phyloP scores from a whole-genome alignment of 2,113 vertebrate species.

The Sebastes fasciatus region DNA sequence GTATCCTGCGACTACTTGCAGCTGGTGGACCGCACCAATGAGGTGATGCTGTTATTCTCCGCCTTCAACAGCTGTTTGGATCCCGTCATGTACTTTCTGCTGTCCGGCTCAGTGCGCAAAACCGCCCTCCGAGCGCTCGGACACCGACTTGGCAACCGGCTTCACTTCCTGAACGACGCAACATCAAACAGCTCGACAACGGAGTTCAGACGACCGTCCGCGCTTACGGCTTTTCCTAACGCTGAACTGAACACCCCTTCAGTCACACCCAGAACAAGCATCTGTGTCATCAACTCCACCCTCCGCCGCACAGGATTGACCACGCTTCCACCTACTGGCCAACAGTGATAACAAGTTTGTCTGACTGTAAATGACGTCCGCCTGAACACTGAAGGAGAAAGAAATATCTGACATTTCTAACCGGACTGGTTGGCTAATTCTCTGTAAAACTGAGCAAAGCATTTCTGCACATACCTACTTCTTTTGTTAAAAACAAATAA shows the following conservation, averaged over 20 bases:
- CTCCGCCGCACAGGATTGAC: background rate
- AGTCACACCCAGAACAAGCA: conserved; percentile 46
- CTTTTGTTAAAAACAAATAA: background rate
- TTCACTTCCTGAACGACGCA: conserved; percentile 63
- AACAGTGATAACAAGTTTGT: conserved; percentile 9
- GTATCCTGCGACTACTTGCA: conserved; percentile 62
- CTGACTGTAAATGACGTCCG: background rate
- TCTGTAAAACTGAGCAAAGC: background rate
- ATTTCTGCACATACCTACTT: background rate
- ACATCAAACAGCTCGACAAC: conserved; percentile 87
- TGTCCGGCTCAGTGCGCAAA: conserved; percentile 90
- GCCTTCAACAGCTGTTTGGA: conserved; percentile 95
- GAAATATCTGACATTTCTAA: background rate
- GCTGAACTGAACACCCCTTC: conserved; percentile 1
- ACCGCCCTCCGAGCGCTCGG: conserved; percentile 83
- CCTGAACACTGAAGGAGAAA: background rate
- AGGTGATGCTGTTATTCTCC: conserved; percentile 91
- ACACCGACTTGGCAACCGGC: conserved; percentile 40
- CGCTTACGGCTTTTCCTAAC: background rate
- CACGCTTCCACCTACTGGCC: background rate
- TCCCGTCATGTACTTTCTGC: conserved; percentile 94
- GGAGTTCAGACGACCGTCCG: conserved; percentile 69
- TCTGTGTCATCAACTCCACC: conserved; percentile 48
- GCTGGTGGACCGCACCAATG: conserved; percentile 86
- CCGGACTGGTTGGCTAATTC: background rate